Evolutionary conservation across 2,797 vertebrate species (phyloP).

Genomic region (Harpagifer antarcticus): DNA sequence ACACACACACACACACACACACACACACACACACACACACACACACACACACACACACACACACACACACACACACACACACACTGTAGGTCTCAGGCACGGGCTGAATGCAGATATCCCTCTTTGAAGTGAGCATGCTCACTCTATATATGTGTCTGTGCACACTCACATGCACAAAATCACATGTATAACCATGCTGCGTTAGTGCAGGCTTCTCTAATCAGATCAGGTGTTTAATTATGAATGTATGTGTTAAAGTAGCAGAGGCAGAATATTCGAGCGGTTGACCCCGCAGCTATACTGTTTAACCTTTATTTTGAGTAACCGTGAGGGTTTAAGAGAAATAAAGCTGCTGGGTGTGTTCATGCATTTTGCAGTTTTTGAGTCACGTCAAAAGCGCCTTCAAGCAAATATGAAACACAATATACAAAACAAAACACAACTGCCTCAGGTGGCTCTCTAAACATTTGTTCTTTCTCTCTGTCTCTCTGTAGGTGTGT

Average conservation of each 20-base stretch:
- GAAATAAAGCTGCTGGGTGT: not conserved
- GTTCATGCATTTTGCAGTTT: slow-evolving; percentile 20
- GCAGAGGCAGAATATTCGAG: slow-evolving; percentile 56
- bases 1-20: slow-evolving; percentile 10
- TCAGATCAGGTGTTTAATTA: slow-evolving; percentile 80
- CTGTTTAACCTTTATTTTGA: slow-evolving; percentile 73
- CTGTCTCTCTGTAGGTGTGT: slow-evolving; percentile 90
- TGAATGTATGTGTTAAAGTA: slow-evolving; percentile 70
- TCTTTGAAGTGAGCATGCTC: slow-evolving; percentile 77
- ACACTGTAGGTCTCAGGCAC: slow-evolving; percentile 50
- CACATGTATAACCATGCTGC: slow-evolving; percentile 33
- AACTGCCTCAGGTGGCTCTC: slow-evolving; percentile 31
- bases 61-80: slow-evolving; percentile 12
- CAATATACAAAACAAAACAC: slow-evolving; percentile 8
- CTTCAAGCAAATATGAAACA: slow-evolving; percentile 38
- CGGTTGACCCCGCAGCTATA: slow-evolving; percentile 69
- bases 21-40: slow-evolving; percentile 8
- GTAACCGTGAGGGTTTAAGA: slow-evolving; percentile 24
- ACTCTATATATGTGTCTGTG: slow-evolving; percentile 9
- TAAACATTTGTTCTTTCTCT: slow-evolving; percentile 62
- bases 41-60: slow-evolving; percentile 13
- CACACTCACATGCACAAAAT: slow-evolving; percentile 4
- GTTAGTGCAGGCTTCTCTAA: slow-evolving; percentile 68
- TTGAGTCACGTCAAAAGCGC: slow-evolving; percentile 7
- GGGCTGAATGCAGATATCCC: slow-evolving; percentile 71